phyloP scores from a whole-genome alignment of 1,140 invertebrate genomes.

The Temnothorax longispinosus region DNA sequence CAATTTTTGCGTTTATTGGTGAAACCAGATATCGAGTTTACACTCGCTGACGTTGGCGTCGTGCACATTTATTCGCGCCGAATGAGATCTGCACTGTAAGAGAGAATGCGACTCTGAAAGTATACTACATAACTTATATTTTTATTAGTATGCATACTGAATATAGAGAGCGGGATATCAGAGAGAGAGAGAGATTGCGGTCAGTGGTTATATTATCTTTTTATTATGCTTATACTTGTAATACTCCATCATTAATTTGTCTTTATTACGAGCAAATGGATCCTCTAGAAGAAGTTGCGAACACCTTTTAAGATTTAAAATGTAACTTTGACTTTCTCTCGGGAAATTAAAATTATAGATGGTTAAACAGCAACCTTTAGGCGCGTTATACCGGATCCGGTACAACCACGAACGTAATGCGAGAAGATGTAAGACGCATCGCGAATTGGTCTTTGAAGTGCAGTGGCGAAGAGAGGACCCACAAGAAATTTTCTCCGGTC shows the following conservation, averaged over 20 bases:
- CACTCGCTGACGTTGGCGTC: not conserved
- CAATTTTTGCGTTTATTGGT: slow-evolving; percentile 58
- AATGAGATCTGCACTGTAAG: not conserved
- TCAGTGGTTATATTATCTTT: not conserved
- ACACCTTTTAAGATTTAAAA: slow-evolving; percentile 7
- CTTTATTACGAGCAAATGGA: not conserved
- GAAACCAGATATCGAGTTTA: slow-evolving; percentile 45
- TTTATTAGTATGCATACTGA: not conserved
- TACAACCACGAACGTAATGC: not conserved
- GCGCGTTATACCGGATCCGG: not conserved
- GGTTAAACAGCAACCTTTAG: not conserved
- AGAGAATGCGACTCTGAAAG: not conserved
- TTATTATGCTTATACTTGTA: not conserved
- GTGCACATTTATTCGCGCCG: not conserved
- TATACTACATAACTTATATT: not conserved
- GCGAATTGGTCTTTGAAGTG: slow-evolving; percentile 25
- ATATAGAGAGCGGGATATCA: not conserved
- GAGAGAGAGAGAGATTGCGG: not conserved
- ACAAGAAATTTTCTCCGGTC: slow-evolving; percentile 60
- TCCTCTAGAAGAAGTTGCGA: not conserved
- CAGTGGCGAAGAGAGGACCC: slow-evolving; percentile 3
- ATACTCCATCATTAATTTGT: not conserved
- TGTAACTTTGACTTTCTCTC: not conserved
- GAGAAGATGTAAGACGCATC: not conserved
- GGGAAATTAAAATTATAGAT: not conserved